Conservation (phyloP, 2,113 vertebrate species). For the Stomatorhinus ivindoensis region DNA sequence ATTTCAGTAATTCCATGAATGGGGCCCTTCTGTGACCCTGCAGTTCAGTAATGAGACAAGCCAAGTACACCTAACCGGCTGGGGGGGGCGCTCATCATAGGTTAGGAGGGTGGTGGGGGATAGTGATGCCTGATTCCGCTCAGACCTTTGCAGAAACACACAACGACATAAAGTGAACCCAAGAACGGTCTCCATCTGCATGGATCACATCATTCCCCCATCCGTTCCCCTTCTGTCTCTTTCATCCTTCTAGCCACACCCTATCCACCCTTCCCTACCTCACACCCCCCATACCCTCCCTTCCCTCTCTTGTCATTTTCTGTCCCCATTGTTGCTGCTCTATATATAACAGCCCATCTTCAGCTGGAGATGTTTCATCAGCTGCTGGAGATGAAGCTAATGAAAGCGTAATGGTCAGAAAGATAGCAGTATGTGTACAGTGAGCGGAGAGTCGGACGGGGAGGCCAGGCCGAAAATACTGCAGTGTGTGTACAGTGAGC, state of each 20-base stretch:
- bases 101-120: neutral
- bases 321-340: slow-evolving; percentile 39
- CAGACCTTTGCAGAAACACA: neutral
- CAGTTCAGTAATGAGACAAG: neutral
- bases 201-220: neutral
- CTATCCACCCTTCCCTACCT: slow-evolving; percentile 16
- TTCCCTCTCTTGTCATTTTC: slow-evolving; percentile 32
- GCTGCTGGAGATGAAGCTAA: slow-evolving; percentile 53
- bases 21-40: neutral
- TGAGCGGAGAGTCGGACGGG: neutral
- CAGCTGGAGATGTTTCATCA: slow-evolving; percentile 62
- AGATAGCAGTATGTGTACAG: slow-evolving; percentile 50
- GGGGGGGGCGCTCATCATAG: neutral
- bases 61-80: neutral
- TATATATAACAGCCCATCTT: slow-evolving; percentile 64
- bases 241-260: neutral
- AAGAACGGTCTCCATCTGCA: neutral
- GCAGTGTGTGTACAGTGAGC: neutral
- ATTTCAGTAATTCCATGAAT: neutral
- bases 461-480: neutral
- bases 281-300: slow-evolving; percentile 10
- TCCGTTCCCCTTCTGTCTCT: slow-evolving; percentile 1
- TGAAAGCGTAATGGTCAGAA: slow-evolving; percentile 66
- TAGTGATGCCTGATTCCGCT: neutral
- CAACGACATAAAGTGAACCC: neutral